A percentile compares a stretch with the other conserved stretches of the same genome.
phyloP scores from a whole-genome alignment of 2,113 vertebrate genomes.

The Phainopepla nitens region DNA sequence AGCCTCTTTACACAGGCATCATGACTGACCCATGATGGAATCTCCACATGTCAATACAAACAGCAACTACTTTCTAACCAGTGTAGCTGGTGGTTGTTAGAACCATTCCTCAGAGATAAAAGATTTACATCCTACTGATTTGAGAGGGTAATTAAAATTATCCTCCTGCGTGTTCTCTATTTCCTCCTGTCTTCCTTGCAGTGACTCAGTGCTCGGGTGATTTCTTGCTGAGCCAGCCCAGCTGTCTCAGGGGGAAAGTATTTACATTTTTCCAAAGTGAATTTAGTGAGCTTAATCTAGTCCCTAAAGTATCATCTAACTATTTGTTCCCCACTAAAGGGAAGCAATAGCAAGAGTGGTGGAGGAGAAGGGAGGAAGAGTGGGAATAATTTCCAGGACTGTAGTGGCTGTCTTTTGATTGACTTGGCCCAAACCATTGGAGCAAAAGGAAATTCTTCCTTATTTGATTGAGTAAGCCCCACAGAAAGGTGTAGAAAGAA shows the following conservation, averaged over 20 bases:
- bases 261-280: background rate
- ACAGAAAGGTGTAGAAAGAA: background rate
- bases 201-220: background rate
- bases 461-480: background rate
- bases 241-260: background rate
- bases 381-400: background rate
- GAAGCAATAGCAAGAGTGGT: background rate
- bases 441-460: background rate
- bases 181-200: background rate
- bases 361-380: background rate
- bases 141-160: background rate
- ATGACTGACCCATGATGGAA: background rate
- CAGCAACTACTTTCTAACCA: background rate
- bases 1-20: background rate
- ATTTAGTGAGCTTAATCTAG: background rate
- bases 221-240: background rate
- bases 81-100: background rate
- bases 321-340: background rate
- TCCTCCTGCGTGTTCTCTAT: background rate
- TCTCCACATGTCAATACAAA: background rate
- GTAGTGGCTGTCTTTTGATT: background rate
- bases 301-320: background rate
- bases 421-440: background rate
- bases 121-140: background rate
- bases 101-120: background rate